Evolutionary conservation across 2,113 vertebrate species (phyloP), one percentile per base, ranked within the genome.

Genomic region (Delphinapterus leucas): DNA sequence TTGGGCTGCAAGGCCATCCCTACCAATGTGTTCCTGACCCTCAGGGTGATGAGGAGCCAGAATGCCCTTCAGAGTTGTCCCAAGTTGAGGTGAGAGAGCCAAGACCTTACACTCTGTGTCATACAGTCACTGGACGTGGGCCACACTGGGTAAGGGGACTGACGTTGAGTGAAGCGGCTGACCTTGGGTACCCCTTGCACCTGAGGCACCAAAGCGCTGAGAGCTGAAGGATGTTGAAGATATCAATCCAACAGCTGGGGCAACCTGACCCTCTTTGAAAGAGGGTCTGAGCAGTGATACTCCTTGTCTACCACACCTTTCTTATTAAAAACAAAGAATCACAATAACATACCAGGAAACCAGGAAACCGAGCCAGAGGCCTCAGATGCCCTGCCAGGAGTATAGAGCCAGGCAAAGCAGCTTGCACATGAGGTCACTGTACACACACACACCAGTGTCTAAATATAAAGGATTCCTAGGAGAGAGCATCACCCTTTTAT

Each of bases 391-490:
- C 61, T 41, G 2, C 13, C 49, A 77, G 53, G 25, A 44, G 5
- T 28, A 1, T 28, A 80, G 0, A 84, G 31, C 6, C 53, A 67
- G 33, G 28, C 12, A 92, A 79, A 80, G 47, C 6, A 92, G 14
- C 53, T 23, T 31, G 58, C 17, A 53, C 1, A 2, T 17, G 23
- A 73, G 18, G 9, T 4, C 9, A 3, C 53, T 20, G 55, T 58
- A 61, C 11, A 23, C 11, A 23, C 5, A 8, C 31, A 33, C 6
- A 0, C 26, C 31, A 49, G 15, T 11, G 36, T 88, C 73, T 93
- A 85, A 97, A 95, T 79, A 83, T 87, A 92, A 77, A 95, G 36
- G 83, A 67, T 89, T 94, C 61, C 93, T 41, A 47, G 23, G 58
- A 90, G 18, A 92, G 41, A 68, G 8, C 38, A 90, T 80, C 26